Evolutionary conservation across 2,113 vertebrate genomes (phyloP), one percentile per base, ranked within the genome.

Genomic region (Pseudorasbora parva): DNA sequence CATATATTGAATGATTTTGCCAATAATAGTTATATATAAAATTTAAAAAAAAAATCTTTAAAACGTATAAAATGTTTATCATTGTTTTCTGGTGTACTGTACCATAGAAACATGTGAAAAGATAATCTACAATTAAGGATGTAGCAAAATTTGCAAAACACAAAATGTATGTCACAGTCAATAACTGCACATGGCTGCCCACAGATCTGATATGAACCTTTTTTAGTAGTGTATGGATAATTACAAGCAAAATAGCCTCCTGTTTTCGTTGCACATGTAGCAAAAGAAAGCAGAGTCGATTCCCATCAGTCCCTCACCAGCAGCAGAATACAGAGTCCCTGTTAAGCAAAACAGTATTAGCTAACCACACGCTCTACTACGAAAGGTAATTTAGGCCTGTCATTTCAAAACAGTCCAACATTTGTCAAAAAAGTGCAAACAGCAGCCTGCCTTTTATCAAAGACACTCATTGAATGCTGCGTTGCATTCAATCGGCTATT

Each of bases 371-470:
- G 84, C 84, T 87, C 66, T 88, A 91, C 89, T 85, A 77, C 82
- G 86, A 49, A 87, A 84, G 57, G 83, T 92, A 84, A 89, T 93
- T 93, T 90, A 85, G 23, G 90, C 90, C 88, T 94, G 89, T 93
- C 86, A 88, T 87, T 93, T 92, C 89, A 86, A 93, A 94, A 89
- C 90, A 87, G 83, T 89, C 85, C 88, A 84, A 84, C 85, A 89
- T 92, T 95, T 92, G 88, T 93, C 88, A 92, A 85, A 85, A 82
- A 83, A 85, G 74, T 90, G 84, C 81, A 86, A 86, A 45, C 78
- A 73, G 75, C 41, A 30, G 76, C 79, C 90, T 88, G 66, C 59
- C 75, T 92, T 88, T 87, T 86, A 84, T 92, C 90, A 84, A 82
- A 86, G 85, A 59, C 30, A 66, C 71, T 93, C 91, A 89, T 43